Evolutionary conservation across 2,113 vertebrate species (phyloP), one percentile per base, ranked within the genome.

Genomic region (Peromyscus polionotus): DNA sequence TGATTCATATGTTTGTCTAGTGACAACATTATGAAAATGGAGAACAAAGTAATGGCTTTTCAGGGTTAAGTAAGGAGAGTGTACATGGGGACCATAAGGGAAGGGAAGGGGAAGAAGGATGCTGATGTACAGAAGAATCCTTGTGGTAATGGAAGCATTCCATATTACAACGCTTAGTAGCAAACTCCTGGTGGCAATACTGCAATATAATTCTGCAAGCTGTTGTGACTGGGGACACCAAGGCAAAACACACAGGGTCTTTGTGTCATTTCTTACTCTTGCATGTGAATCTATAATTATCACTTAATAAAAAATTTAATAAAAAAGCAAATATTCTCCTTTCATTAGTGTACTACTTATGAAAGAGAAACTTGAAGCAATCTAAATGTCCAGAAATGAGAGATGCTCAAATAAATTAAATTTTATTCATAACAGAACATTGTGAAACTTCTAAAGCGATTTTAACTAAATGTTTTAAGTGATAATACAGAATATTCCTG

Each of bases 381-480:
- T 91, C 67, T 91, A 89, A 89, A 54, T 54, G 72, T 89, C 83
- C 28, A 36, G 91, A 97, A 86, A 48, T 67, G 67, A 96, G 42
- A 2, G 19, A 95, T 45, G 5, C 65, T 94, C 77, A 88, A 90
- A 93, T 90, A 81, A 84, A 81, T 92, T 90, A 85, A 72, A 81
- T 92, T 90, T 85, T 88, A 75, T 48, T 93, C 22, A 91, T 96
- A 94, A 61, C 8, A 83, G 76, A 95, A 67, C 63, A 91, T 95
- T 61, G 75, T 7, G 11, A 91, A 95, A 73, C 51, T 73, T 81
- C 54, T 80, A 67, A 70, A 89, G 89, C 85, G 20, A 93, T 95
- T 95, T 93, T 51, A 85, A 90, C 26, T 91, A 91, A 91, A 20
- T 80, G 48, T 93, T 92, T 93, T 68, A 92, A 95, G 42, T 88